Base-by-base conservation (phyloP, 1,140 invertebrate genomes). In the Archivesica marissinica region DNA sequence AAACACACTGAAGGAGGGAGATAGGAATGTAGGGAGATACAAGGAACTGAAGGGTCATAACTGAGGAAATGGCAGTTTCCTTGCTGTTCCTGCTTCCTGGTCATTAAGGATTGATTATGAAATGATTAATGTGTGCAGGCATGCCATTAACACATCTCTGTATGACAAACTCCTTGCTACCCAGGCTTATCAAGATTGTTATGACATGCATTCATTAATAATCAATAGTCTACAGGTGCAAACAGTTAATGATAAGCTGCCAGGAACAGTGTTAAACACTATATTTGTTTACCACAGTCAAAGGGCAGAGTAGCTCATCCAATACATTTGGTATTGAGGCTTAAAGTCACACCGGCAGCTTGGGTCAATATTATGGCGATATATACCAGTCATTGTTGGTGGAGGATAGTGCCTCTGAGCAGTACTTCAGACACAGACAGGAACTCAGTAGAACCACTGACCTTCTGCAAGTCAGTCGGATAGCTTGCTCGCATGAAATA, bases 31-130 rank as follows among this genome's bases (percentile, higher is more conserved):
- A n/a, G n/a, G n/a, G n/a, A n/a, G n/a, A n/a, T n/a, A n/a, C n/a
- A n/a, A n/a, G n/a, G n/a, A n/a, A n/a, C n/a, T n/a, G n/a, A n/a
- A n/a, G n/a, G n/a, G n/a, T n/a, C n/a, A n/a, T n/a, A n/a, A n/a
- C n/a, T n/a, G n/a, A n/a, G n/a, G n/a, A n/a, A n/a, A n/a, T n/a
- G n/a, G n/a, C n/a, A n/a, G n/a, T n/a, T 35, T 9, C 2, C 28
- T 35, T 25, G 30, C n/a, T 35, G 38, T 64, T 35, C 33, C 13
- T 64, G 33, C 30, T 35, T 35, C 30, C n/a, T 23, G 17, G 20
- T 9, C 59, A 64, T 64, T 64, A 64, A 64, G 38, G 38, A 64
- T 64, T 64, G 59, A 64, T 64, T 64, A 35, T 2, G 30, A 64
- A 52, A 64, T 64, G 59, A 64, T 64, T 33, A 35, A 64, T 64